A percentile compares a stretch with the other conserved stretches of the same genome.
Evolutionary conservation across 2,888 invertebrate genomes (phyloP).

Genomic region (Notodonta ziczac): DNA sequence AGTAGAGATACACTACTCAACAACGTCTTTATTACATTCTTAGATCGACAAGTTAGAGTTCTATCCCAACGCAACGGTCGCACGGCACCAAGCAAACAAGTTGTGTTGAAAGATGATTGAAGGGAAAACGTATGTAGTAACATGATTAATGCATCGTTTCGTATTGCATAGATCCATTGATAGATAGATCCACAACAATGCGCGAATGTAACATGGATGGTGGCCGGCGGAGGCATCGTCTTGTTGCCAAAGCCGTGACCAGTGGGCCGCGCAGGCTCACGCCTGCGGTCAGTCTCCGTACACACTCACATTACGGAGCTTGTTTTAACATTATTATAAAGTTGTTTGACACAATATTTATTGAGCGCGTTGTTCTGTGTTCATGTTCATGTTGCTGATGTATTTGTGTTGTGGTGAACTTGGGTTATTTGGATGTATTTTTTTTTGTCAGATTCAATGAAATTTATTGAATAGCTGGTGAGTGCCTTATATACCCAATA

Average conservation of each 20-base stretch:
- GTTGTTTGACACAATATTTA: conserved; percentile 19
- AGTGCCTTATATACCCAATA: not conserved
- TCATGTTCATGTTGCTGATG: conserved; percentile 19
- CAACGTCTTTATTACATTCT: not conserved
- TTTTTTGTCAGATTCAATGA: conserved; percentile 10
- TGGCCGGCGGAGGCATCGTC: conserved; percentile 49
- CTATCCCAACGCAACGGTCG: not conserved
- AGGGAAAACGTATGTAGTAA: conserved; percentile 47
- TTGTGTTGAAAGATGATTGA: conserved; percentile 26
- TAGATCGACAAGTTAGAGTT: not conserved
- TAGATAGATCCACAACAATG: conserved; percentile 74
- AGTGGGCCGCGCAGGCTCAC: conserved; percentile 63
- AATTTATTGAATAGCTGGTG: not conserved
- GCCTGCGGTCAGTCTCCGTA: conserved; percentile 59
- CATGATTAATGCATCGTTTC: conserved; percentile 29
- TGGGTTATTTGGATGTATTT: conserved; percentile 22
- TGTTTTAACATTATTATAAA: conserved; percentile 2
- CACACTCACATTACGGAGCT: conserved; percentile 45
- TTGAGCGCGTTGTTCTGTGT: not conserved
- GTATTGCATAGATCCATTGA: conserved; percentile 67
- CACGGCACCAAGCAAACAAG: not conserved
- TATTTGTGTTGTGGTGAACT: conserved; percentile 29
- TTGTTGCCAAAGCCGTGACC: conserved; percentile 66
- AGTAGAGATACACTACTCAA: too few relatives aligned
- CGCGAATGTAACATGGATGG: conserved; percentile 69